A percentile compares a stretch with the other conserved stretches of the same genome.
These are phyloP conservation scores for Carcinoscorpius rotundicauda DNA, from an alignment of 1,140 invertebrate species.

Conservation along the genomic window DNA sequence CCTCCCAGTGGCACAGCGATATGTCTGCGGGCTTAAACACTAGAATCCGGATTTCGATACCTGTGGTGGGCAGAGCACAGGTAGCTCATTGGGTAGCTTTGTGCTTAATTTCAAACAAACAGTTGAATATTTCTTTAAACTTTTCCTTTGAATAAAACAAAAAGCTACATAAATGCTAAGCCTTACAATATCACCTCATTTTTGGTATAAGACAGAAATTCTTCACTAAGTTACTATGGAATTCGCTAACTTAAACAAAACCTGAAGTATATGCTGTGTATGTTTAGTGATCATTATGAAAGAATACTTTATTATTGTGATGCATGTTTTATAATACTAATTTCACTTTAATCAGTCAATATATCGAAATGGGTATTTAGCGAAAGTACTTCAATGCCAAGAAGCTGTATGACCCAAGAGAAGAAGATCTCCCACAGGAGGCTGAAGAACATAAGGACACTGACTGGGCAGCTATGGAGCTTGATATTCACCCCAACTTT, in stretches of 20 bases:
- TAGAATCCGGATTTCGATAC: too few species aligned
- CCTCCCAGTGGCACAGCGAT: too few species aligned
- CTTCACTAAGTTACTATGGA: too few species aligned
- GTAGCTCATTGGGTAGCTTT: too few species aligned
- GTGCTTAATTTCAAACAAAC: too few species aligned
- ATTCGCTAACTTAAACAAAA: neutral
- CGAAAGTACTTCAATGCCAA: constrained; percentile 13
- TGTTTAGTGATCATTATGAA: neutral
- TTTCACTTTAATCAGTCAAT: neutral
- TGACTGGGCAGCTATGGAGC: constrained; percentile 30
- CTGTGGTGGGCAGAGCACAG: too few species aligned
- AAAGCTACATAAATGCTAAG: too few species aligned
- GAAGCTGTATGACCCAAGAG: constrained; percentile 3
- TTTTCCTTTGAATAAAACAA: too few species aligned
- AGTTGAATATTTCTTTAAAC: too few species aligned
- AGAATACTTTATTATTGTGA: neutral
- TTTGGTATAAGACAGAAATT: too few species aligned
- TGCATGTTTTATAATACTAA: neutral
- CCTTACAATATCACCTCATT: too few species aligned
- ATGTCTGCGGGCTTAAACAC: too few species aligned
- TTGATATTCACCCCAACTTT: constrained; percentile 63
- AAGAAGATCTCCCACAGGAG: neutral
- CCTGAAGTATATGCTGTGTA: neutral
- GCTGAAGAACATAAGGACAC: neutral
- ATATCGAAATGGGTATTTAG: neutral